Percentiles rank a stretch among this genome's conserved stretches.
Conservation (phyloP, 2,113 vertebrate genomes). For the Pelecanus crispus region DNA sequence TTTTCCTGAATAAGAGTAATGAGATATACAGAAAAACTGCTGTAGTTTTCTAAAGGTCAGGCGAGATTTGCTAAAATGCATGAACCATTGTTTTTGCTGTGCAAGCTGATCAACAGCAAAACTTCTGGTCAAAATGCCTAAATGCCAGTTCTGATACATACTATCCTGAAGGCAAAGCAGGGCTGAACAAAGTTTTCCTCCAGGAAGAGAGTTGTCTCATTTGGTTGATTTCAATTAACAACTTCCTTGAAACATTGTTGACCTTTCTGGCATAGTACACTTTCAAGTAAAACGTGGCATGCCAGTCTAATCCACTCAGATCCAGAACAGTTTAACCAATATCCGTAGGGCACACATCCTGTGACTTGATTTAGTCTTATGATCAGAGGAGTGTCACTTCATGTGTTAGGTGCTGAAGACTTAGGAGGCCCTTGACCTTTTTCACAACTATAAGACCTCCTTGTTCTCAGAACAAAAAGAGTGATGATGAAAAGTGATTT, state of each 20-base stretch:
- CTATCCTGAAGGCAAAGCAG: not conserved
- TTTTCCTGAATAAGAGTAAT: not conserved
- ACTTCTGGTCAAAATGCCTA: not conserved
- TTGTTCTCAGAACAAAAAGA: not conserved
- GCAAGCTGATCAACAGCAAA: not conserved
- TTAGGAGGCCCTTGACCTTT: conserved; percentile 48
- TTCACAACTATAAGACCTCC: not conserved
- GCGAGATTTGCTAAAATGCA: not conserved
- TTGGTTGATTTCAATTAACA: conserved; percentile 64
- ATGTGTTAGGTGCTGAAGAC: conserved; percentile 42
- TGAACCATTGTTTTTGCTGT: not conserved
- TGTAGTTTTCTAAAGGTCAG: not conserved
- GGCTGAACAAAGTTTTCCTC: not conserved
- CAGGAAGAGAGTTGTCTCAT: conserved; percentile 48
- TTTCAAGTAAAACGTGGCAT: conserved; percentile 49
- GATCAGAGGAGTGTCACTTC: conserved; percentile 60
- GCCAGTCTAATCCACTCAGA: conserved; percentile 63
- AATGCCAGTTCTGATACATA: not conserved
- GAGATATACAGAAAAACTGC: not conserved
- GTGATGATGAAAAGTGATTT: not conserved
- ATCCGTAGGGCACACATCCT: conserved; percentile 58
- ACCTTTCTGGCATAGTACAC: conserved; percentile 49
- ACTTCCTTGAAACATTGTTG: conserved; percentile 52
- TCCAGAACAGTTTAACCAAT: conserved; percentile 59
- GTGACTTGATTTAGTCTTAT: conserved; percentile 67